Evolutionary conservation across 2,888 invertebrate species (phyloP), one percentile per base, ranked within the genome.

Genomic region (Melolontha melolontha): DNA sequence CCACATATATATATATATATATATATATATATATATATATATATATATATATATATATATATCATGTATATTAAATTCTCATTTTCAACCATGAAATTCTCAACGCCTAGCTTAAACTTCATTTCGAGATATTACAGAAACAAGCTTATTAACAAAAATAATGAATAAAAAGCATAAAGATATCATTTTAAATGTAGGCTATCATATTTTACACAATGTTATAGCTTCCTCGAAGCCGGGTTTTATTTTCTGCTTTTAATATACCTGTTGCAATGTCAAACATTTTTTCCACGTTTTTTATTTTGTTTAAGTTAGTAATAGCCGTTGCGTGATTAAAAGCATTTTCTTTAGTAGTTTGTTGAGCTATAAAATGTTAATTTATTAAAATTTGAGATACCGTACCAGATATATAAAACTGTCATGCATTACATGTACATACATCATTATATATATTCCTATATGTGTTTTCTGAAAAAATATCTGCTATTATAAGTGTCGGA

Each of bases 311-410:
- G 16, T 47, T 17, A n/a, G n/a, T 62, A 62, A 62, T 62, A 16
- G 47, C 59, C 16, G 29, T 62, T 62, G 59, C 59, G 59, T 62
- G 59, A 47, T 62, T 29, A 47, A 47, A 11, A 27, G 47, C 16
- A 62, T 47, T 62, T 49, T 62, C 59, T n/a, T 11, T 34, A 22
- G 39, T 47, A 16, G 59, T 49, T 49, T 47, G 47, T 62, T n/a
- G 59, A 34, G 47, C 59, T 47, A 47, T 62, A 62, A 62, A 62
- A 49, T 62, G 59, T 39, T 49, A 62, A 62, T 62, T 62, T 62
- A 62, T 49, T 62, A 62, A 62, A 47, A 62, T 62, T 62, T 54
- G 29, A 11, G 57, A 57, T 62, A 47, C 49, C 34, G 59, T 8
- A 5, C 47, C 11, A 22, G 59, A 62, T 62, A 62, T 54, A 40